phyloP scores from a whole-genome alignment of 2,888 invertebrate genomes.

The Urechis unicinctus region DNA sequence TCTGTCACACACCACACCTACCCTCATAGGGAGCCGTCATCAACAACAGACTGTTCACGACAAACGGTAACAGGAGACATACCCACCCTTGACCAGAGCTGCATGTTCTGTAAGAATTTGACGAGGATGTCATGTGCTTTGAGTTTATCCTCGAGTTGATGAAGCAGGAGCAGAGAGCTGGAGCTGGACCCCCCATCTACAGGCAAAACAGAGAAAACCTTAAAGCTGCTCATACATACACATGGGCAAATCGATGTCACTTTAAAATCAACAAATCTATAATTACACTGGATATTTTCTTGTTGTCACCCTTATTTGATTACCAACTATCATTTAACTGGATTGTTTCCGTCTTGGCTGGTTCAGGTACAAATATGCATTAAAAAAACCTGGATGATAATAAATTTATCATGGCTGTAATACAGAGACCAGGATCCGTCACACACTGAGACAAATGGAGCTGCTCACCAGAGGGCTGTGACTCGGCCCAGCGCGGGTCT shows the following conservation, averaged over 20 bases:
- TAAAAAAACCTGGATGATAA: too few species aligned
- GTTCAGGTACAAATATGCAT: too few species aligned
- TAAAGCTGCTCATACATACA: neutral
- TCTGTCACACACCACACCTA: slow-evolving; percentile 29
- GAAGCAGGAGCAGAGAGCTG: slow-evolving; percentile 73
- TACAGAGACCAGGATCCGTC: too few species aligned
- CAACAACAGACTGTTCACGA: too few species aligned
- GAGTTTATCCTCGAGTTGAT: slow-evolving; percentile 82
- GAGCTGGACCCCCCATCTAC: slow-evolving; percentile 59
- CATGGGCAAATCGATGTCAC: neutral
- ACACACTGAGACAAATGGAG: neutral
- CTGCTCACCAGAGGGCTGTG: slow-evolving; percentile 34
- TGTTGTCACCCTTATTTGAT: too few species aligned
- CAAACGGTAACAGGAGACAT: too few species aligned
- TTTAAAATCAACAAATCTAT: neutral
- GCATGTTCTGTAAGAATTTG: slow-evolving; percentile 58
- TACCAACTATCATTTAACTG: too few species aligned
- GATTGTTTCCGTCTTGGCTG: too few species aligned
- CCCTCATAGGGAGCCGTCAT: neutral
- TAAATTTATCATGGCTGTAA: too few species aligned
- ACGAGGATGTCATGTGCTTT: slow-evolving; percentile 71
- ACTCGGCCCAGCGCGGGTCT: slow-evolving; percentile 72
- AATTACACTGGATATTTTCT: neutral
- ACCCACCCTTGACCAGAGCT: slow-evolving; percentile 47
- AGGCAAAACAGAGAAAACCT: neutral